Evolutionary conservation across 2,797 vertebrate species (phyloP), one percentile per base, ranked within the genome.

Genomic region (Gorsachius magnificus): DNA sequence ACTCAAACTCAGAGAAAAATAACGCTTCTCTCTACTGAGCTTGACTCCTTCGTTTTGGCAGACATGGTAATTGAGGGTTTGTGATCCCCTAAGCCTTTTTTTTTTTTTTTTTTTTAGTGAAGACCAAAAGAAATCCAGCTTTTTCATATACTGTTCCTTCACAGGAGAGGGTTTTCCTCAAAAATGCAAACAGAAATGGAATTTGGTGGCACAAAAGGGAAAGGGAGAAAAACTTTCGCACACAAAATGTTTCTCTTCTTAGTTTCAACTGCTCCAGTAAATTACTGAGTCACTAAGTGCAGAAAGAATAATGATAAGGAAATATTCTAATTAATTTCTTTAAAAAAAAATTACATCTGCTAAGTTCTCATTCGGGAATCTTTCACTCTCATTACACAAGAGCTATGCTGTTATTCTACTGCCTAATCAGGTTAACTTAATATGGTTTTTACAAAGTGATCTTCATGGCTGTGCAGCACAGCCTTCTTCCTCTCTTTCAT

Each of bases 151-250:
- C 48, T 61, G 5, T 90, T 93, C 90, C 74, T 93, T 95, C 76
- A 86, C 56, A 93, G 57, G 50, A 75, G 35, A 85, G 13, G 48
- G 76, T 61, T 90, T 93, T 96, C 90, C 87, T 95, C 92, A 88
- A 94, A 95, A 96, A 97, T 92, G 91, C 46, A 93, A 90, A 95
- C 63, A 92, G 57, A 95, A 95, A 88, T 43, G 51, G 75, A 91
- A 91, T 87, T 86, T 53, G 46, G 65, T 81, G 65, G 76, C 50
- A 81, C 4, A 36, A 65, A 88, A 88, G 25, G 7, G 45, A 41
- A 88, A 33, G 48, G 33, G 5, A 90, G 33, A 96, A 93, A 78
- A 87, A 72, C 45, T 31, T 90, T 66, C 78, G 92, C 36, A 82
- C 20, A 43, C 1, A 0, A 88, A 87, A 85, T 53, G 17, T 71